These are phyloP conservation scores for Medauroidea extradentata DNA, from an alignment of 1,140 invertebrate genomes.

Conservation along the genomic window DNA sequence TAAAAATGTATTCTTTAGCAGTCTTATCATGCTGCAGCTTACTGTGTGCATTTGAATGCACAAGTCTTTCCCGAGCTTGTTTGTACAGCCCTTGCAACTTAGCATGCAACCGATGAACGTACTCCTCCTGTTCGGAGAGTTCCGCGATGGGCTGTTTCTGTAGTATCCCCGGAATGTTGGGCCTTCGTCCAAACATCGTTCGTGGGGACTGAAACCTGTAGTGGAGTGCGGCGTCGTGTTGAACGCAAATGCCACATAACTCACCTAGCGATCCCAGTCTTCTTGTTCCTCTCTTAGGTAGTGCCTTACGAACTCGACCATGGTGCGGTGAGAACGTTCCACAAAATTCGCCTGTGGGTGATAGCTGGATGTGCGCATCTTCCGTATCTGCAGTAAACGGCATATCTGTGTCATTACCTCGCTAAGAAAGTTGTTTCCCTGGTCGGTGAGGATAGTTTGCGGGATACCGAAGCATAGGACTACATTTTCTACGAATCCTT, in stretches of 20 bases:
- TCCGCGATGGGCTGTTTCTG: not conserved
- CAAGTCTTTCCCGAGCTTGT: too few species aligned
- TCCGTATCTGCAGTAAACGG: constrained; percentile 26
- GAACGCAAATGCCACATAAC: constrained; percentile 3
- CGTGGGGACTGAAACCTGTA: constrained; percentile 1
- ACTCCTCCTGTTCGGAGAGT: too few species aligned
- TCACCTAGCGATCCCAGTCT: constrained; percentile 30
- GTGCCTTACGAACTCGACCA: constrained; percentile 35
- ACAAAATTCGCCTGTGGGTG: constrained; percentile 36
- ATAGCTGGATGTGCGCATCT: constrained; percentile 29
- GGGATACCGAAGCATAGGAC: not conserved
- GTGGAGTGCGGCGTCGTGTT: constrained; percentile 9
- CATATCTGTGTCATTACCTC: constrained; percentile 26
- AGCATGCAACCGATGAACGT: too few species aligned
- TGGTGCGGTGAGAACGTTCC: constrained; percentile 32
- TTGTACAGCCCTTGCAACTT: too few species aligned
- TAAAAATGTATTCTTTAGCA: too few species aligned
- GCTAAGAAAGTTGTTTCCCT: not conserved
- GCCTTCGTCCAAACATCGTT: constrained; percentile 6
- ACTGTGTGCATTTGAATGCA: too few species aligned
- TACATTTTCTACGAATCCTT: not conserved
- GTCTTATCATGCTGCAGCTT: not conserved
- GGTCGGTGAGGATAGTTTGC: not conserved
- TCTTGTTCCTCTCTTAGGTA: constrained; percentile 24
- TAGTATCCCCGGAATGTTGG: constrained; percentile 6